These are phyloP conservation scores for Planococcus citri DNA, from an alignment of 1,140 invertebrate genomes.

Conservation along the genomic window DNA sequence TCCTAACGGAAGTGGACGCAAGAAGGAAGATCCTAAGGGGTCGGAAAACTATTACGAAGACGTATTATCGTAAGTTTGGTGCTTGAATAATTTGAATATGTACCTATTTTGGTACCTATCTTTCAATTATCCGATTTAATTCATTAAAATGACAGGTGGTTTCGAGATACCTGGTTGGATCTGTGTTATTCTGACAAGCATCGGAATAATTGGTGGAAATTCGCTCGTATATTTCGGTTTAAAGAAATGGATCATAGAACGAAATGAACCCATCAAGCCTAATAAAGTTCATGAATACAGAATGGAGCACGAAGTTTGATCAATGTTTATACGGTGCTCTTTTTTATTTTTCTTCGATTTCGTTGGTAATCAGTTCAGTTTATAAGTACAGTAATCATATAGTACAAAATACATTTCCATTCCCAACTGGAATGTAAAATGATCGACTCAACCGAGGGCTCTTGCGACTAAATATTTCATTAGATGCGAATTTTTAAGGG, in stretches of 20 bases:
- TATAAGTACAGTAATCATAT: constrained; percentile 73
- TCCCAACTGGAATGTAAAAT: constrained; percentile 80
- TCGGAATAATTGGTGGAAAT: neutral
- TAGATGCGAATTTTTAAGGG: too few relatives aligned
- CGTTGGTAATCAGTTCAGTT: constrained; percentile 31
- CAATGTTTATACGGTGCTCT: neutral
- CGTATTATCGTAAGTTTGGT: constrained; percentile 64
- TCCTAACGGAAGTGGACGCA: constrained; percentile 53
- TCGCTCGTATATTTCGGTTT: neutral
- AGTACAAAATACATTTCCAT: constrained; percentile 56
- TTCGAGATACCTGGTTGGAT: neutral
- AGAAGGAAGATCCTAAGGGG: constrained; percentile 58
- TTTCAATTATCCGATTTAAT: too few relatives aligned
- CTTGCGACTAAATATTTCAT: too few relatives aligned
- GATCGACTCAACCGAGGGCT: constrained; percentile 56
- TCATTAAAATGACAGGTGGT: neutral
- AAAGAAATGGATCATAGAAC: neutral
- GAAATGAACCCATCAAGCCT: neutral
- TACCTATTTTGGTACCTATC: too few relatives aligned
- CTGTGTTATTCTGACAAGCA: neutral
- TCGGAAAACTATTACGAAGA: constrained; percentile 55
- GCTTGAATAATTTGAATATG: too few relatives aligned
- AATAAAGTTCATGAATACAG: neutral
- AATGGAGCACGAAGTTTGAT: neutral
- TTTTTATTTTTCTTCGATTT: too few relatives aligned